A percentile compares a stretch with the other conserved stretches of the same genome.
phyloP scores from a whole-genome alignment of 2,797 vertebrate genomes.

The Gephyroberyx darwinii region DNA sequence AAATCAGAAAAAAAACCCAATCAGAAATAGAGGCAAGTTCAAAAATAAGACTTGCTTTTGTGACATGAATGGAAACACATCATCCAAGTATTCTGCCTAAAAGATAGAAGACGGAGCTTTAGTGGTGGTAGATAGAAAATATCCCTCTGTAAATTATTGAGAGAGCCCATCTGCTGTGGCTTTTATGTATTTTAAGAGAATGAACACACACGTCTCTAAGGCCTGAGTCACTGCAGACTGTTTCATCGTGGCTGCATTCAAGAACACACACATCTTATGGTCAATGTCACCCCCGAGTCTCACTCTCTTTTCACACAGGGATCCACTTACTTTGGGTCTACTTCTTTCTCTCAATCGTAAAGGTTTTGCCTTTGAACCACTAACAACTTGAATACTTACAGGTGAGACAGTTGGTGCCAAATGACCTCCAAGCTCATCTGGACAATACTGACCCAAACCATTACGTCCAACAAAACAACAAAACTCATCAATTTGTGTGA shows the following conservation, averaged over 20 bases:
- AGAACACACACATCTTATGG: background rate
- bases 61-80: background rate
- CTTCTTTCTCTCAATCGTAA: no score
- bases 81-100: background rate
- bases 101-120: slow-evolving; percentile 26
- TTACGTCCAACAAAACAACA: no score
- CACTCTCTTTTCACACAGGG: no score
- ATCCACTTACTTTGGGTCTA: no score
- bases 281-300: no score
- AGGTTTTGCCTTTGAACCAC: no score
- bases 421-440: no score
- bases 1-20: no score
- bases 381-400: no score
- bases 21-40: slow-evolving; percentile 23
- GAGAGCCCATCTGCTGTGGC: slow-evolving; percentile 53
- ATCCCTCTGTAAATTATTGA: slow-evolving; percentile 66
- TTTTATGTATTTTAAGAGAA: slow-evolving; percentile 57
- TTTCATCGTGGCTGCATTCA: background rate
- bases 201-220: slow-evolving; percentile 18
- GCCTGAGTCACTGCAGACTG: background rate
- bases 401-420: no score
- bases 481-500: no score
- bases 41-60: slow-evolving; percentile 26
- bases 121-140: slow-evolving; percentile 50
- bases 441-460: no score